These are phyloP conservation scores for Athetis lepigone DNA, from an alignment of 2,888 invertebrate species.

Conservation along the genomic window DNA sequence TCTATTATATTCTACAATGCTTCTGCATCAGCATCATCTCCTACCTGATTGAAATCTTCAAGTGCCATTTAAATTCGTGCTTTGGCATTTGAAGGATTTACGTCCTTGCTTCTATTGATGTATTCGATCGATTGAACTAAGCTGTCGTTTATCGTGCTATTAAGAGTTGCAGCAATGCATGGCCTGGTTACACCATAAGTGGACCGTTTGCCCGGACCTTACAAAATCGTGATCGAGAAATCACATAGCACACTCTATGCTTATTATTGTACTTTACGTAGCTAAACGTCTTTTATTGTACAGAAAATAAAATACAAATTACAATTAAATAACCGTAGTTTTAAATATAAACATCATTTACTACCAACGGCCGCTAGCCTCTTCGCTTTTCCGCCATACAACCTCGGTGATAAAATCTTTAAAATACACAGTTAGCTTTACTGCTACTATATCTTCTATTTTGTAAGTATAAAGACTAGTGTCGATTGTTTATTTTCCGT, in stretches of 20 bases:
- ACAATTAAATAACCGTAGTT: slow-evolving; percentile 43
- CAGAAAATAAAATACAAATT: slow-evolving; percentile 10
- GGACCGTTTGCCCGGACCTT: slow-evolving; percentile 15
- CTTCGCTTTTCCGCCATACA: slow-evolving; percentile 72
- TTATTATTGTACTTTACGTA: slow-evolving; percentile 2
- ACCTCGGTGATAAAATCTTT: slow-evolving; percentile 74
- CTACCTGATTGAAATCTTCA: not conserved
- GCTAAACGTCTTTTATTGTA: slow-evolving; percentile 12
- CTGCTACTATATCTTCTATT: slow-evolving; percentile 47
- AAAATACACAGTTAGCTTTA: slow-evolving; percentile 41
- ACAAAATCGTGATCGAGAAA: slow-evolving; percentile 36
- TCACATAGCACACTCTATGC: slow-evolving; percentile 2
- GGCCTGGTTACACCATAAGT: slow-evolving; percentile 29
- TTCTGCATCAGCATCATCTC: slow-evolving; percentile 1
- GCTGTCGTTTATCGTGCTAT: slow-evolving; percentile 39
- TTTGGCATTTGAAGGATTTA: slow-evolving; percentile 13
- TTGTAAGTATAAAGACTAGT: slow-evolving; percentile 45
- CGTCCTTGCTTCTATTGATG: slow-evolving; percentile 4
- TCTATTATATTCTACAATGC: not conserved
- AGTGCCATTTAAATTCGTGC: not conserved
- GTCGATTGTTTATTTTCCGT: slow-evolving; percentile 43
- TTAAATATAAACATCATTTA: slow-evolving; percentile 59
- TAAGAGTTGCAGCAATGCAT: slow-evolving; percentile 32
- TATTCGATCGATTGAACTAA: slow-evolving; percentile 18
- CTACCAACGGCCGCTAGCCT: slow-evolving; percentile 63